Base-by-base conservation (phyloP, 2,797 vertebrate species). In the Halcyon badia region DNA sequence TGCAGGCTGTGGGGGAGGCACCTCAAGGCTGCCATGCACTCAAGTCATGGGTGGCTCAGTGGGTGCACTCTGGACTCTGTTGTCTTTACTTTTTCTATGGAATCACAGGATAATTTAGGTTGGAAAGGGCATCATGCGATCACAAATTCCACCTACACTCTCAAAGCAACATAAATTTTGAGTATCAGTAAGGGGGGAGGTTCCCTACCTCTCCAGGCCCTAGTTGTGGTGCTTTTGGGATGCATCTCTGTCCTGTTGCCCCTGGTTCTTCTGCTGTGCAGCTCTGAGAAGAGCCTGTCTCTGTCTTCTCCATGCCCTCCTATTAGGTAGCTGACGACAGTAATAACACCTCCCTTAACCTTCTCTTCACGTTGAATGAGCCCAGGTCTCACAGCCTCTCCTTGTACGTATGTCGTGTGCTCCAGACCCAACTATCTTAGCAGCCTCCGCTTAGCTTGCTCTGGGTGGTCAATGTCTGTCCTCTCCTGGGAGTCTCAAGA, bases 1-100 rank as follows among this genome's bases (percentile, higher is more conserved):
- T 14, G 33, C 9, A 33, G 35, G 11, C 17, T 0, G 0, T 46
- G 58, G 54, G 33, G 33, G 39, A 0, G 7, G 46, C 79, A n/a
- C 35, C 88, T 92, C 46, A 62, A 87, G 83, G 85, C 79, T 94
- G 12, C 65, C 4, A 3, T 75, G 76, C 20, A 4, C 72, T 39
- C 3, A 12, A 22, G 24, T 83, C 30, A 15, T 0, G 0, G 0
- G 0, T 49, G 61, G 44, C 15, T 68, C 33, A 61, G n/a, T 0
- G 2, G 41, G 44, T 0, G 22, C 88, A 44, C 70, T 90, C 85
- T 94, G 93, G 30, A 86, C 93, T 82, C 79, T 54, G 8, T 54
- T 69, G 33, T 80, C 42, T 60, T 83, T 14, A 19, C 12, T 64
- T 83, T 72, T 20, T 30, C 14, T 75, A 1, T 54, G 44, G 37